Conservation (phyloP, 1,140 invertebrate genomes). For the Drosophila mojavensis region DNA sequence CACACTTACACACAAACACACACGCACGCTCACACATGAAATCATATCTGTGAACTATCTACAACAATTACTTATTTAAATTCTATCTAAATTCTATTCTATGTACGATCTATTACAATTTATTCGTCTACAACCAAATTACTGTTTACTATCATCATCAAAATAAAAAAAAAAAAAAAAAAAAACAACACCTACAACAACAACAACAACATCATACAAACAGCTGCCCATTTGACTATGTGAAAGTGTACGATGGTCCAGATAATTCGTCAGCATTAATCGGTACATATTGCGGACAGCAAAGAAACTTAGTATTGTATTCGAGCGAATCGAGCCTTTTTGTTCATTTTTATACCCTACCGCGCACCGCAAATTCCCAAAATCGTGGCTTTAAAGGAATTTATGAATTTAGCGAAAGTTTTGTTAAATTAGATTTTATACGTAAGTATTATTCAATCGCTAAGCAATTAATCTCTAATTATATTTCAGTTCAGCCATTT, state of each 20-base stretch:
- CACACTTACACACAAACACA: conserved; percentile 25
- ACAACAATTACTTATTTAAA: conserved; percentile 33
- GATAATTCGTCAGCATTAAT: conserved; percentile 94
- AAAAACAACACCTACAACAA: conserved; percentile 32
- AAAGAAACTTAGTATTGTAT: conserved; percentile 96
- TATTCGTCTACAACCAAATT: conserved; percentile 60
- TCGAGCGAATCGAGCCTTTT: conserved; percentile 95
- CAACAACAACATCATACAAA: conserved; percentile 44
- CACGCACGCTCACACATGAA: conserved; percentile 1
- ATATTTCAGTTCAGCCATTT: conserved; percentile 61
- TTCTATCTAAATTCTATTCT: conserved; percentile 55
- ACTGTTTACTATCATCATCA: conserved; percentile 44
- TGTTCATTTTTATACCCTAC: conserved; percentile 94
- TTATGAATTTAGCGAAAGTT: conserved; percentile 98
- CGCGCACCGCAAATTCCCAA: conserved; percentile 94
- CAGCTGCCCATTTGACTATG: conserved; percentile 99
- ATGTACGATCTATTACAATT: conserved; percentile 41
- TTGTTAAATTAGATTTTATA: conserved; percentile 99
- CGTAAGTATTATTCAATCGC: conserved; percentile 85
- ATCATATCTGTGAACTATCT: conserved; percentile 31
- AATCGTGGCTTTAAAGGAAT: conserved; percentile 98
- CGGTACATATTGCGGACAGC: conserved; percentile 98
- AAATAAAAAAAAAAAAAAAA: conserved; percentile 4
- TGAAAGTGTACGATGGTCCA: conserved; percentile 97
- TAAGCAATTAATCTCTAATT: conserved; percentile 19